Evolutionary conservation across 2,797 vertebrate species (phyloP).

Genomic region (Hydrophis major): DNA sequence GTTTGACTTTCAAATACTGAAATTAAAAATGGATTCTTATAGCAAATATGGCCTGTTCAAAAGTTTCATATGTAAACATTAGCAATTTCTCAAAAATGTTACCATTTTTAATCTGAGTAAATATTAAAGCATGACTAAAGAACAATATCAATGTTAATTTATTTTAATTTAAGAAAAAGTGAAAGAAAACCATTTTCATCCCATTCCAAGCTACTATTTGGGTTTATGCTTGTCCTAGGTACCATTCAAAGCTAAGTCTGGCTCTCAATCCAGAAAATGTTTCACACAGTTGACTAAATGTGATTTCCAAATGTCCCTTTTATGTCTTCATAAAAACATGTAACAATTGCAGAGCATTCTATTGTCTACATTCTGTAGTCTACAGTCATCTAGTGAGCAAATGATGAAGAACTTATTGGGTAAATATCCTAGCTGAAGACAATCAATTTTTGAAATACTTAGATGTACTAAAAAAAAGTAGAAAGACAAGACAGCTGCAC

Average conservation of each 20-base stretch:
- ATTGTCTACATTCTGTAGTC: neutral
- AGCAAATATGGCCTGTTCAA: neutral
- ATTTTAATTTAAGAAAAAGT: neutral
- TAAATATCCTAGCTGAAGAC: neutral
- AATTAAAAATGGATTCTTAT: neutral
- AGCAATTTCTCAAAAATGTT: neutral
- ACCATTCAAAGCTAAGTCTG: neutral
- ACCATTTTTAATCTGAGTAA: neutral
- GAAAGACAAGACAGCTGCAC: neutral
- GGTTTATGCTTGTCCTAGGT: neutral
- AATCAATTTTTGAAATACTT: neutral
- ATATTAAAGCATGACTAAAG: neutral
- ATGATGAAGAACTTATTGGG: neutral
- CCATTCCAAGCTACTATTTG: neutral
- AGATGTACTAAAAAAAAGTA: neutral
- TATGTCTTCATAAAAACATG: neutral
- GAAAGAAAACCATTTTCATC: neutral
- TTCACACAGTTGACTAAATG: neutral
- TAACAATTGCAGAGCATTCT: neutral
- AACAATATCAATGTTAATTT: neutral
- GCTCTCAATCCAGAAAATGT: neutral
- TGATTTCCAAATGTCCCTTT: neutral
- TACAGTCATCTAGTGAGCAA: neutral
- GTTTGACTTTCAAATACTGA: neutral
- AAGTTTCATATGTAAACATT: neutral